These are phyloP conservation scores for Hipposideros larvatus DNA, from an alignment of 2,797 vertebrate genomes.

Conservation along the genomic window DNA sequence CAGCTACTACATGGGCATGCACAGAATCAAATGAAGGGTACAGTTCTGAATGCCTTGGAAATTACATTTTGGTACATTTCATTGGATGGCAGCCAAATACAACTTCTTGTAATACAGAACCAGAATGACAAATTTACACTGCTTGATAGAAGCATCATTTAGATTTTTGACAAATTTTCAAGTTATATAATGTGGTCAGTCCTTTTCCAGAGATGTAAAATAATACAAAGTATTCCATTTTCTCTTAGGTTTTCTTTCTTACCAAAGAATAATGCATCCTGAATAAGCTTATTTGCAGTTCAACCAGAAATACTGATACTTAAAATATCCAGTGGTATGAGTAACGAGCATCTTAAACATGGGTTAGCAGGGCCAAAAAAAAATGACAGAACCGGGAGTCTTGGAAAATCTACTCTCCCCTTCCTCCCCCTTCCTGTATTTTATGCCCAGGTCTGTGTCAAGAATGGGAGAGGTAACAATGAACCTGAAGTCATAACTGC, in stretches of 20 bases:
- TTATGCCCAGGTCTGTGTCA: background rate
- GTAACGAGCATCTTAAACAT: background rate
- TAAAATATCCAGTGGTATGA: slow-evolving; percentile 14
- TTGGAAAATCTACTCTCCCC: background rate
- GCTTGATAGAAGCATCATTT: slow-evolving; percentile 60
- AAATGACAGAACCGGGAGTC: background rate
- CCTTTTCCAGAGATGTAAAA: slow-evolving; percentile 51
- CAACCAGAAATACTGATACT: slow-evolving; percentile 29
- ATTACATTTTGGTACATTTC: slow-evolving; percentile 66
- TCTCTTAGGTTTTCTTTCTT: slow-evolving; percentile 25
- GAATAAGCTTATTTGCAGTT: slow-evolving; percentile 35
- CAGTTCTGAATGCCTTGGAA: slow-evolving; percentile 51
- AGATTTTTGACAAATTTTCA: slow-evolving; percentile 57
- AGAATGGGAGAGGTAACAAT: background rate
- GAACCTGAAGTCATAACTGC: background rate
- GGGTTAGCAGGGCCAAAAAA: background rate
- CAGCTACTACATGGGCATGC: slow-evolving; percentile 27
- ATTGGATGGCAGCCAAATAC: slow-evolving; percentile 65
- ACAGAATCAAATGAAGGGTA: slow-evolving; percentile 67
- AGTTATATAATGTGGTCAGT: slow-evolving; percentile 54
- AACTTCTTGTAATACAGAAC: slow-evolving; percentile 68
- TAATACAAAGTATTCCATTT: slow-evolving; percentile 43
- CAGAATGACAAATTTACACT: slow-evolving; percentile 52
- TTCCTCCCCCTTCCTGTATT: background rate
- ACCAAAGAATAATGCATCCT: slow-evolving; percentile 15